Conservation (phyloP, 2,797 vertebrate genomes). For the Onychomys arenicola region DNA sequence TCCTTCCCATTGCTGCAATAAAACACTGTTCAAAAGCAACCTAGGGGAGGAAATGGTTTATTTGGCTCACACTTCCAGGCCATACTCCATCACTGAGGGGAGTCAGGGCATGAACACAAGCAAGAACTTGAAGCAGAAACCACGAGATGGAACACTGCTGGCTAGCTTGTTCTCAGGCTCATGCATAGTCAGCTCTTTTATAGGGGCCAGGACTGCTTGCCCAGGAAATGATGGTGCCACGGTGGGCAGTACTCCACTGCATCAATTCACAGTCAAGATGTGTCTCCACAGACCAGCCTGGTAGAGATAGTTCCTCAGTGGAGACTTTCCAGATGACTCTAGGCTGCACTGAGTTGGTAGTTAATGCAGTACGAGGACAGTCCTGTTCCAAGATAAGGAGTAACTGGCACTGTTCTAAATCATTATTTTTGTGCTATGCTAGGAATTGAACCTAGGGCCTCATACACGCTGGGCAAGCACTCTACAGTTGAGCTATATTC, state of each 20-base stretch:
- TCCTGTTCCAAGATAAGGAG: not conserved
- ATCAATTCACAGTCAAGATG: not conserved
- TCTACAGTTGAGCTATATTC: not conserved
- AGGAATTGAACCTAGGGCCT: not conserved
- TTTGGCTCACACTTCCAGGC: not conserved
- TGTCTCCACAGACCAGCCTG: not conserved
- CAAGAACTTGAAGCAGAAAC: not conserved
- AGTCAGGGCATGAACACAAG: not conserved
- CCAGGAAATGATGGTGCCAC: not conserved
- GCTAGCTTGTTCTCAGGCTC: too few species aligned
- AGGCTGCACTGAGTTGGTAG: not conserved
- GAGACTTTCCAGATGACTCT: not conserved
- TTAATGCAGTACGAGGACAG: not conserved
- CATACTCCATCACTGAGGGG: not conserved
- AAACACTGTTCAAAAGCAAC: not conserved
- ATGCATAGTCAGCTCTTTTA: not conserved
- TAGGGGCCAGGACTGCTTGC: not conserved
- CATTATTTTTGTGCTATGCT: not conserved
- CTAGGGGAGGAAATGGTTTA: not conserved
- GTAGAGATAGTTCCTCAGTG: too few species aligned
- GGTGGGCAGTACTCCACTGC: too few species aligned
- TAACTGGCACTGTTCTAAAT: not conserved
- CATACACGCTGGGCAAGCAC: not conserved
- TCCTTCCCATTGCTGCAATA: not conserved
- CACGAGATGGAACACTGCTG: not conserved